Percentiles rank a stretch among this genome's conserved stretches.
These are phyloP conservation scores for Alethe diademata DNA, from an alignment of 2,113 vertebrate genomes.

Conservation along the genomic window DNA sequence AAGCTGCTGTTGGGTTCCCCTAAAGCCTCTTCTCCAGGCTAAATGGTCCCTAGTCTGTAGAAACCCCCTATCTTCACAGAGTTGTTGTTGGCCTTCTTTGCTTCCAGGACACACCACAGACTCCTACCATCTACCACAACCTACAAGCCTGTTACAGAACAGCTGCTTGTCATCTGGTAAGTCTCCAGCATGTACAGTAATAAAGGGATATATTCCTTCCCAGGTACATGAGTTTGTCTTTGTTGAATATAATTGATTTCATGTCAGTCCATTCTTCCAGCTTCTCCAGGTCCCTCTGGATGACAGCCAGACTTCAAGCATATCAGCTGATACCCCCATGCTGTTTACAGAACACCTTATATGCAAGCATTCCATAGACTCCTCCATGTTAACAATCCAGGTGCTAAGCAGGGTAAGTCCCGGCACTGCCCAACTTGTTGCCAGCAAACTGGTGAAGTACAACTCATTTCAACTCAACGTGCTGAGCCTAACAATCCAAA, in stretches of 20 bases:
- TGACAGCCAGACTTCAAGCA: not conserved
- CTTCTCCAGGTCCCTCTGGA: not conserved
- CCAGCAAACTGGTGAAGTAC: not conserved
- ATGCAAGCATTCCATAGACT: not conserved
- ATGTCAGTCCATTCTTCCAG: not conserved
- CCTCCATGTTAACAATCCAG: not conserved
- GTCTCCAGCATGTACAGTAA: not conserved
- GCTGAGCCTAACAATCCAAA: not conserved
- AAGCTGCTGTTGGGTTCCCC: not conserved
- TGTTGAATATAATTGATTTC: not conserved
- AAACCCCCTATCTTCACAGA: not conserved
- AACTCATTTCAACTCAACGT: not conserved
- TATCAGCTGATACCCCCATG: not conserved
- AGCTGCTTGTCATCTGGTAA: not conserved
- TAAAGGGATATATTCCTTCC: not conserved
- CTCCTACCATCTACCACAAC: not conserved
- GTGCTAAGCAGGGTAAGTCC: not conserved
- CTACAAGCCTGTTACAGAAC: not conserved
- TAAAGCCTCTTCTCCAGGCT: not conserved
- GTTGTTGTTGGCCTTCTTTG: not conserved
- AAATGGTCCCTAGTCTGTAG: not conserved
- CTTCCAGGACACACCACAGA: not conserved
- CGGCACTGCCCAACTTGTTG: not conserved
- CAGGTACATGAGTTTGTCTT: not conserved
- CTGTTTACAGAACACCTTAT: not conserved